Percentiles rank a stretch among this genome's conserved stretches.
phyloP scores from a whole-genome alignment of 2,888 invertebrate genomes.

The Phengaris alcon region DNA sequence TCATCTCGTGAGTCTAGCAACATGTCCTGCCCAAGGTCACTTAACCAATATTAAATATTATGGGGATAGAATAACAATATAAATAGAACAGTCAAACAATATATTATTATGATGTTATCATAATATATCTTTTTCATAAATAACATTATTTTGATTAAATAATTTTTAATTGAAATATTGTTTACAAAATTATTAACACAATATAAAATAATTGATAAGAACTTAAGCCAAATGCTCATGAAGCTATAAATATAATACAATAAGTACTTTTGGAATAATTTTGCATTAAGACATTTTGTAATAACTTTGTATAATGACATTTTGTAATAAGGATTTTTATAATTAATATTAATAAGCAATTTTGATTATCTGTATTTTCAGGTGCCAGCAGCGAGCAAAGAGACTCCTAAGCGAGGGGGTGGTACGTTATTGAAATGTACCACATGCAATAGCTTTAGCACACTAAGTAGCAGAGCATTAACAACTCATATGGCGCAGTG shows the following conservation, averaged over 20 bases:
- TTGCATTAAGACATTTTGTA: not conserved
- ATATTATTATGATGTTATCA: too few relatives aligned
- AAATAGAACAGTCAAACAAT: too few relatives aligned
- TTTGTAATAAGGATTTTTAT: not conserved
- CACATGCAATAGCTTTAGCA: constrained; percentile 91
- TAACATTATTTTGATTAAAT: not conserved
- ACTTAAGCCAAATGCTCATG: not conserved
- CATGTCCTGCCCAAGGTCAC: too few relatives aligned
- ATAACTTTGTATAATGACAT: not conserved
- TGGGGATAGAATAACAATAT: too few relatives aligned
- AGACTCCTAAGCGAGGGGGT: constrained; percentile 69
- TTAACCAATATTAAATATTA: too few relatives aligned
- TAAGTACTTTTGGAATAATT: not conserved
- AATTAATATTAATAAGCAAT: too few relatives aligned
- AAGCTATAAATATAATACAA: not conserved
- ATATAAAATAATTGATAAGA: constrained; percentile 9
- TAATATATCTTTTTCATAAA: not conserved
- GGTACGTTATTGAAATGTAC: constrained; percentile 82
- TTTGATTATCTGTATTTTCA: constrained; percentile 43
- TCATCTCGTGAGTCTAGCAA: too few relatives aligned
- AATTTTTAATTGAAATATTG: not conserved
- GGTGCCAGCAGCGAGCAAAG: constrained; percentile 68
- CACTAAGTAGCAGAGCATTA: constrained; percentile 85
- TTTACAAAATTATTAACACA: too few relatives aligned
- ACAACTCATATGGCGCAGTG: constrained; percentile 87